These are phyloP conservation scores for Gallirallus australis DNA, from an alignment of 2,797 vertebrate species.

Conservation along the genomic window DNA sequence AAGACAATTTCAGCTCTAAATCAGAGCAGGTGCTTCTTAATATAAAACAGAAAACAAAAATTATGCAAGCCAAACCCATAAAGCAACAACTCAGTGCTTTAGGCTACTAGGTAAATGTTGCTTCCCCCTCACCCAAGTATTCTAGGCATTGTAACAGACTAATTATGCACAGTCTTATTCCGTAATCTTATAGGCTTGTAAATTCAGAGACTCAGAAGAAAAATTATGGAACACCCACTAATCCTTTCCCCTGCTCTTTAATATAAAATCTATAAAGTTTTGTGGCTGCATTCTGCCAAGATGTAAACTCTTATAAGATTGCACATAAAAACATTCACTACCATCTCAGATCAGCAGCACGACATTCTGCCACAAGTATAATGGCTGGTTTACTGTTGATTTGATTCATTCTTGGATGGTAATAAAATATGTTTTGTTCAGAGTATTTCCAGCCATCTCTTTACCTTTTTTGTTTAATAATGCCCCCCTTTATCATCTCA, in stretches of 20 bases:
- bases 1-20: not conserved
- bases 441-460: not conserved
- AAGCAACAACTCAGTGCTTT: not conserved
- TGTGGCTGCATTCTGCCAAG: not conserved
- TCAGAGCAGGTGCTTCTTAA: not conserved
- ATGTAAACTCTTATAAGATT: not conserved
- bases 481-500: not conserved
- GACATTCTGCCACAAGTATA: not conserved
- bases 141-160: not conserved
- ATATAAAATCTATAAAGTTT: not conserved
- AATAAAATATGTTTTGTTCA: not conserved
- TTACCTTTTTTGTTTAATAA: not conserved
- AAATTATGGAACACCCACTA: not conserved
- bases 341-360: not conserved
- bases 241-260: not conserved
- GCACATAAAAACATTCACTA: not conserved
- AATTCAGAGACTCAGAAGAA: not conserved
- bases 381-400: not conserved
- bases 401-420: not conserved
- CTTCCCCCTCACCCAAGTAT: fast-evolving
- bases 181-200: not conserved
- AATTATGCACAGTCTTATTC: not conserved
- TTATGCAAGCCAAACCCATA: not conserved
- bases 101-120: not conserved
- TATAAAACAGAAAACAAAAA: not conserved